Base-by-base conservation (phyloP, 1,140 invertebrate genomes). In the Leguminivora glycinivorella region DNA sequence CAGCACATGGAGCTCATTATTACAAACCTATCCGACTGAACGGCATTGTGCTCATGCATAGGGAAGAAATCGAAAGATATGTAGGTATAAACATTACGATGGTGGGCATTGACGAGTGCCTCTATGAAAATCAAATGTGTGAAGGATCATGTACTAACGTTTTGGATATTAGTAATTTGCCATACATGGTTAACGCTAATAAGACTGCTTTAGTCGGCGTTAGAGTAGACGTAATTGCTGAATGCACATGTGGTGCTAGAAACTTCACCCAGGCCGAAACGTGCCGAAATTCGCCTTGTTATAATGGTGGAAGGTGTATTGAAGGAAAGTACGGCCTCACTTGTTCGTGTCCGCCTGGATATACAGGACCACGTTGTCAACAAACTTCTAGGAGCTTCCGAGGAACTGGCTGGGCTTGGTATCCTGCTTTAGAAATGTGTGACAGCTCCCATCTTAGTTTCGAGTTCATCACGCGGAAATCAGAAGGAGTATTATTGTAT, bases 51-150 rank as follows among this genome's bases (percentile, higher is more conserved):
- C 89, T 98, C n/a, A 96, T 98, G 94, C 96, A 99, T 84, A 94
- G 97, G 73, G 96, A 97, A 92, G 96, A 98, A 94, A 98, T 99
- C 87, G 98, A 99, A 92, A 94, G 95, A 77, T 95, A 96, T 74
- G 96, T 99, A 7, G 98, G 98, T 26, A 97, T 99, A 60, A 98
- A 98, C 80, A 98, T 99, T 47, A 98, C 97, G 3, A 98, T 99
- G 98, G 97, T 99, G 2, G 98, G 97, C 69, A 99, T 99, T 75
- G 98, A 99, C 81, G 98, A 99, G 92, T 99, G 98, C 89, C 92
- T 98, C 29, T 97, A 98, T 85, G 97, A 98, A 92, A 98, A 98
- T 84, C 96, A 97, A 82, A 96, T 96, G 92, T 99, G 98, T 91
- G 98, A 99, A 90, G 97, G 97, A 6, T 98, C 98, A 67, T 99